Evolutionary conservation across 2,888 invertebrate species (phyloP), one percentile per base, ranked within the genome.

Genomic region (Orchesellides sinensis): DNA sequence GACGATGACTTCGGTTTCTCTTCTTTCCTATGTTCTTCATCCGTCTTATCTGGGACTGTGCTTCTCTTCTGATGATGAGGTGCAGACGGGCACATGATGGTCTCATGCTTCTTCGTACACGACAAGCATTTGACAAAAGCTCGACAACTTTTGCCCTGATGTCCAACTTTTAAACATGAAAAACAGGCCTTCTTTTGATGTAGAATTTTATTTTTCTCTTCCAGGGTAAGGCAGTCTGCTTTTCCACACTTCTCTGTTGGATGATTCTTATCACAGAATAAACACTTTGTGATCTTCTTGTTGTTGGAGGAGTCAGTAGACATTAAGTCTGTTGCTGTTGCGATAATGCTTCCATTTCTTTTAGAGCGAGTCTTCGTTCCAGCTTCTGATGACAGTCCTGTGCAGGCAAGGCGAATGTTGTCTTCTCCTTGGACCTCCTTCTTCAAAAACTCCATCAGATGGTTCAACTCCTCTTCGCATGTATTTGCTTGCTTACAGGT

Each of bases 401-500:
- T n/a, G 17, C 17, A 47, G 14, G 74, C 83, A n/a, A 80, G 23
- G 5, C 19, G 12, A 8, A 84, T 72, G 14, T 70, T 4, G 5
- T 63, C 72, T 10, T 70, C 72, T 1, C 77, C 56, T 32, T 54
- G 61, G 2, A 81, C 84, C 47, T 84, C 84, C 0, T 17, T 12
- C 6, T 74, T 45, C 14, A 81, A 56, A 32, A 81, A 84, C 2
- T 49, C 68, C 80, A 81, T 65, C 0, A 84, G 47, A 0, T 19
- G 21, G 0, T 61, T 25, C 6, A 84, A 49, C 3, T 63, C 40
- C 12, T 77, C 61, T 61, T 54, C 69, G 65, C n/a, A 66, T 59
- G n/a, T 32, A 19, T 2, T 19, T 81, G 19, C 84, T 66, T 1
- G 59, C 23, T 23, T 82, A 72, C 91, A 91, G 89, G 3, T 19